Base-by-base conservation (phyloP, 1,140 invertebrate genomes). In the Onthophagus taurus region DNA sequence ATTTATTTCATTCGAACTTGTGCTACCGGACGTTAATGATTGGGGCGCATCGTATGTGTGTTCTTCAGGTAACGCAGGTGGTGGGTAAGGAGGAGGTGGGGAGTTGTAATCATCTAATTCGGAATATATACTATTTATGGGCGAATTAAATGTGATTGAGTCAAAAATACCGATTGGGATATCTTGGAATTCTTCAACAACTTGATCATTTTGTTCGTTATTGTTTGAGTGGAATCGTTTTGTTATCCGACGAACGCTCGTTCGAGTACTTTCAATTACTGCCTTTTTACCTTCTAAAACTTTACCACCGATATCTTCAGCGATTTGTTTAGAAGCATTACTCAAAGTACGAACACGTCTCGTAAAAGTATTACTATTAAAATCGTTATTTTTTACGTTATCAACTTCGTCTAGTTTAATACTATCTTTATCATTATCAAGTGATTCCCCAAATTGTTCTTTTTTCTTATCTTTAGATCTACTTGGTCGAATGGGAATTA, bases 1-100 rank as follows among this genome's bases (percentile, higher is more conserved):
- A 39, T 51, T 47, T 44, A 49, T 48, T 29, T 44, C 36, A 14
- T 43, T 31, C 39, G 53, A 45, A 33, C 66, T 59, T 3, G 62
- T 68, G 16, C 59, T 52, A 17, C 63, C 62, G 13, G 67, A 72
- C 13, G 55, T 61, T 8, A 64, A 53, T 3, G 68, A 70, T 9
- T 72, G 67, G 17, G 75, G 54, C 36, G 72, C 69, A 57, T 77
- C 74, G 49, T 76, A 77, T 41, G 74, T 64, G 17, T 66, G 67
- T 50, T 76, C 74, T 36, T 73, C 71, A 21, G 72, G 72, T 54
- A 72, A 59, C 24, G 74, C 73, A 16, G 75, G 74, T 21, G 75
- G 75, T 14, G 75, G 75, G 55, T 74, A 55, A 7, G 72, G 71
- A 8, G 74, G 74, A 16, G 71, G 72, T 44, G 68, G 64, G 49